These are phyloP conservation scores for Rhopalosiphum padi DNA, from an alignment of 1,140 invertebrate genomes.

Conservation along the genomic window DNA sequence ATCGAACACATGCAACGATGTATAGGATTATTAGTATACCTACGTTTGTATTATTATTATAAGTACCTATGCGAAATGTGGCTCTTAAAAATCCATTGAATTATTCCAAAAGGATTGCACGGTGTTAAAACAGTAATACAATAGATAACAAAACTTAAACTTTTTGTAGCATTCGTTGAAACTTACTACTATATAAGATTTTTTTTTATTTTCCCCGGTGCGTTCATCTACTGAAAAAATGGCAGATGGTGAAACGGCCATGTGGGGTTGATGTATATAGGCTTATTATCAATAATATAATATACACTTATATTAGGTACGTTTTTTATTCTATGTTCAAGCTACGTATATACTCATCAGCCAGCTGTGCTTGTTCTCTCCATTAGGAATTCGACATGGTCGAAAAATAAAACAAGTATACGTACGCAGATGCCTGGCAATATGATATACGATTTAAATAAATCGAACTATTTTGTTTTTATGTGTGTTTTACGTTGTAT, in stretches of 20 bases:
- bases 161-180: not conserved
- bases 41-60: not conserved
- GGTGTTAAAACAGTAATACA: not conserved
- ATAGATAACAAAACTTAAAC: not conserved
- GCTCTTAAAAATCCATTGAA: not conserved
- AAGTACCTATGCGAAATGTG: not conserved
- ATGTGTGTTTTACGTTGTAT: not conserved
- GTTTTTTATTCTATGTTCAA: conserved; percentile 25
- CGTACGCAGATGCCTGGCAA: not conserved
- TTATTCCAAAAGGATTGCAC: not conserved
- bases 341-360: not conserved
- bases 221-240: not conserved
- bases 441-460: not conserved
- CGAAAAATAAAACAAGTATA: not conserved
- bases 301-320: not conserved
- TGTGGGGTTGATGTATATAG: not conserved
- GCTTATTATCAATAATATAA: conserved; percentile 12
- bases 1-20: not conserved
- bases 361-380: conserved; percentile 31
- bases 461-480: not conserved
- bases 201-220: not conserved
- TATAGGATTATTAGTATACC: not conserved
- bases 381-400: conserved; percentile 3
- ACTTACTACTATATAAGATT: not conserved
- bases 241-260: conserved; percentile 34